Evolutionary conservation across 1,140 invertebrate species (phyloP).

Genomic region (Brachionus calyciflorus): DNA sequence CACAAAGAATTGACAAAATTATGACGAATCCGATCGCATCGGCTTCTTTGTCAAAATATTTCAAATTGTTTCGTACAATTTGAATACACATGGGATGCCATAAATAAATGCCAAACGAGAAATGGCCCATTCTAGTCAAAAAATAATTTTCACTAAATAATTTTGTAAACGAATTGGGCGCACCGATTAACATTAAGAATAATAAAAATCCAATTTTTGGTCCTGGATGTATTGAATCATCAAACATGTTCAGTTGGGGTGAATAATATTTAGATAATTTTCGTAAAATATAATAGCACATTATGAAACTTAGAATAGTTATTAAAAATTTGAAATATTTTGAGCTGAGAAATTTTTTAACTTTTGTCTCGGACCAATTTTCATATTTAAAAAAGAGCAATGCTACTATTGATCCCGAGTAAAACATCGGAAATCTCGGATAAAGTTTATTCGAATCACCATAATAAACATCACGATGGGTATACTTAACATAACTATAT

Average conservation of each 20-base stretch:
- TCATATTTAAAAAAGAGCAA: conserved; percentile 28
- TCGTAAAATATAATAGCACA: neutral
- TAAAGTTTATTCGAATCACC: neutral
- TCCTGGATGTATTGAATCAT: neutral
- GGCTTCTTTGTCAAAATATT: neutral
- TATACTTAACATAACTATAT: neutral
- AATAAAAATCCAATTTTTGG: neutral
- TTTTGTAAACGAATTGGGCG: neutral
- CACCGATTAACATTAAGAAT: neutral
- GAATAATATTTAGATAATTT: neutral
- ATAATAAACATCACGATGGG: neutral
- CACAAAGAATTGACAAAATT: neutral
- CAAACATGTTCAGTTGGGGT: neutral
- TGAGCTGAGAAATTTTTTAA: no score
- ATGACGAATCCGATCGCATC: neutral
- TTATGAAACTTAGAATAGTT: neutral
- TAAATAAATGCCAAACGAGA: conserved; percentile 13
- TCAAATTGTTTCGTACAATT: neutral
- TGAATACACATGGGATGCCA: conserved; percentile 18
- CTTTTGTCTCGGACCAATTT: neutral
- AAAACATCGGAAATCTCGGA: no score
- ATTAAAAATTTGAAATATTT: neutral
- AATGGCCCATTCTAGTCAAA: neutral
- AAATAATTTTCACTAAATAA: conserved; percentile 15
- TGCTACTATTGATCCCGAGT: neutral